Conservation (phyloP, 1,140 invertebrate species). For the Diplogasteroides magnus region DNA sequence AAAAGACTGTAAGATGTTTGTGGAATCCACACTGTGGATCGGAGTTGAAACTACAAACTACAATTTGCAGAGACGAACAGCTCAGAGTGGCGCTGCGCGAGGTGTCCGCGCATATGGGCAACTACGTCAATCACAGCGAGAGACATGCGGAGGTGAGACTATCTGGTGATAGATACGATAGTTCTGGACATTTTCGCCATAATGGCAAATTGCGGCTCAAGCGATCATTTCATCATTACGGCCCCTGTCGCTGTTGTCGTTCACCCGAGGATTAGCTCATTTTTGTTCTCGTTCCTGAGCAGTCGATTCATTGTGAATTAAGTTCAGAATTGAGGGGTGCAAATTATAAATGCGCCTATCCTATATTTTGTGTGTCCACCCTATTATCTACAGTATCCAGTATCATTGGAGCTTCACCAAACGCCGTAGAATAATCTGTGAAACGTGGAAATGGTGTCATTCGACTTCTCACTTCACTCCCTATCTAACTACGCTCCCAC, state of each 20-base stretch:
- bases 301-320: not conserved
- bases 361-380: too few relatives aligned
- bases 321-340: not conserved
- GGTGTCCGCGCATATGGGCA: not conserved
- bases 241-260: too few relatives aligned
- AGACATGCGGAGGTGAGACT: slow-evolving; percentile 2
- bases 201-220: not conserved
- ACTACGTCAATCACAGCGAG: slow-evolving; percentile 4
- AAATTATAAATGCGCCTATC: not conserved
- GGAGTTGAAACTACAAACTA: not conserved
- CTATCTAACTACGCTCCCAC: too few relatives aligned
- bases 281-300: not conserved
- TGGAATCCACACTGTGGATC: not conserved
- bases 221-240: too few relatives aligned
- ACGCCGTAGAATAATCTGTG: too few relatives aligned
- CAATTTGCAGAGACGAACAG: slow-evolving; percentile 6
- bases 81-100: not conserved
- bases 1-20: not conserved
- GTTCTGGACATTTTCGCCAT: not conserved
- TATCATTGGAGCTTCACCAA: too few relatives aligned
- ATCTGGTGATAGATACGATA: not conserved
- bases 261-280: not conserved
- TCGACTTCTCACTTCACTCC: too few relatives aligned
- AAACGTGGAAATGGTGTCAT: not conserved
- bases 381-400: too few relatives aligned